Evolutionary conservation across 92 coral and sea anemone species (phyloP).

Genomic region (Porites lobata): DNA sequence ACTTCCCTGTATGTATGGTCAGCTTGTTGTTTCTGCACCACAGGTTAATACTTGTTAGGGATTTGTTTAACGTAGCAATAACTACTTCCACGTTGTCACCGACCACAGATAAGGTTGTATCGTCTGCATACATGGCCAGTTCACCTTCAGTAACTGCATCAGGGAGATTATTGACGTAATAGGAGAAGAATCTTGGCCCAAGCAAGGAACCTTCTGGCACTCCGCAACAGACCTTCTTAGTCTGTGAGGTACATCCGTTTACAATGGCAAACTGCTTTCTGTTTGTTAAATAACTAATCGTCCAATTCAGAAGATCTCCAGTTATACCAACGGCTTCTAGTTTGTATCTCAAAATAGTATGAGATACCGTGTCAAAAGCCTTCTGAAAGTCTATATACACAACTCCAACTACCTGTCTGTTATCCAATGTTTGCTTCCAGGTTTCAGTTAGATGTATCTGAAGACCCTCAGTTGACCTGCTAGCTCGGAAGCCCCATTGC

Average conservation of each 20-base stretch:
- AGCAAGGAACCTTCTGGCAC: not conserved
- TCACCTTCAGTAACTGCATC: not conserved
- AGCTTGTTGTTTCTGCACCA: too few species aligned
- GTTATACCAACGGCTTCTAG: conserved; percentile 49
- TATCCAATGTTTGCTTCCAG: conserved; percentile 69
- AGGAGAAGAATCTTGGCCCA: too few species aligned
- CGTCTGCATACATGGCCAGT: conserved; percentile 31
- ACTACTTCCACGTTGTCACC: conserved; percentile 44
- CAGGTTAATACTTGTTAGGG: not conserved
- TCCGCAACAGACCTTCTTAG: too few species aligned
- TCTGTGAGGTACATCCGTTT: not conserved
- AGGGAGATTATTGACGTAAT: conserved; percentile 37
- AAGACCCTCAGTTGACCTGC: conserved; percentile 66
- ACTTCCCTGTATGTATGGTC: too few species aligned
- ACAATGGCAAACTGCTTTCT: too few species aligned
- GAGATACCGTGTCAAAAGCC: too few species aligned
- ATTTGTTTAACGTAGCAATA: conserved; percentile 14
- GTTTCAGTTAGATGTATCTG: conserved; percentile 58
- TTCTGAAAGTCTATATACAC: conserved; percentile 46
- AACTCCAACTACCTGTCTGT: conserved; percentile 58
- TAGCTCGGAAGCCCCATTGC: conserved; percentile 69
- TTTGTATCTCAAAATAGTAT: too few species aligned
- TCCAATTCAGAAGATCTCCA: conserved; percentile 43
- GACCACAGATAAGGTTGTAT: conserved; percentile 26
- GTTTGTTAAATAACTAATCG: too few species aligned